Base-by-base conservation (phyloP, 2,888 invertebrate species). In the Xanthia togata region DNA sequence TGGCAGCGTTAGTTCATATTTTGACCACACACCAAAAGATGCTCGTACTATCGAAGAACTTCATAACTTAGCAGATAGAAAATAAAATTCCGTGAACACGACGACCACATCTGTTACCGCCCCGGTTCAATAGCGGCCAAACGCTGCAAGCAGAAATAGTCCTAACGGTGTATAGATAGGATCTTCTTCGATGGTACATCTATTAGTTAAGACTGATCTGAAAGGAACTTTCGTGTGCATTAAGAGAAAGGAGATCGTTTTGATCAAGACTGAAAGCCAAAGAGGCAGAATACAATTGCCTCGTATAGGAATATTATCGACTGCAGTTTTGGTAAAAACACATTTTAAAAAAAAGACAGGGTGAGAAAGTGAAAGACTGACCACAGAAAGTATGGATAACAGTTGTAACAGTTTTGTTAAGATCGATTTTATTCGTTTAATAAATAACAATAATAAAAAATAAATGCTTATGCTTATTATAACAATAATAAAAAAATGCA, bases 181-280 rank as follows among this genome's bases (percentile, higher is more conserved):
- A n/a, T n/a, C n/a, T n/a, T n/a, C n/a, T n/a, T n/a, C n/a, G n/a
- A n/a, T n/a, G n/a, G n/a, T n/a, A 26, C 26, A 44, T 20, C 12
- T 44, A 12, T 26, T 44, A 65, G 20, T 44, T 12, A 44, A 65
- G 53, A 50, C 26, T 23, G 17, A 31, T 23, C 23, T 9, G 2
- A 31, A 44, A 44, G 17, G 31, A 47, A 23, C 12, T 26, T 6
- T 72, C 14, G 5, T 23, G 11, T 38, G 23, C 9, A 26, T 17
- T 23, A 50, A 74, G 35, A n/a, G 17, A 20, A n/a, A 59, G 14
- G 31, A 38, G 17, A 38, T 38, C 23, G 59, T n/a, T 23, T 60
- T 38, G 23, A 5, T 75, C 12, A 75, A 65, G 55, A 67, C 55
- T 76, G 44, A 38, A 47, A 44, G 5, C 5, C 23, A 11, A 23